Evolutionary conservation across 2,888 invertebrate species (phyloP).

Genomic region (Lamellibrachia satsuma): DNA sequence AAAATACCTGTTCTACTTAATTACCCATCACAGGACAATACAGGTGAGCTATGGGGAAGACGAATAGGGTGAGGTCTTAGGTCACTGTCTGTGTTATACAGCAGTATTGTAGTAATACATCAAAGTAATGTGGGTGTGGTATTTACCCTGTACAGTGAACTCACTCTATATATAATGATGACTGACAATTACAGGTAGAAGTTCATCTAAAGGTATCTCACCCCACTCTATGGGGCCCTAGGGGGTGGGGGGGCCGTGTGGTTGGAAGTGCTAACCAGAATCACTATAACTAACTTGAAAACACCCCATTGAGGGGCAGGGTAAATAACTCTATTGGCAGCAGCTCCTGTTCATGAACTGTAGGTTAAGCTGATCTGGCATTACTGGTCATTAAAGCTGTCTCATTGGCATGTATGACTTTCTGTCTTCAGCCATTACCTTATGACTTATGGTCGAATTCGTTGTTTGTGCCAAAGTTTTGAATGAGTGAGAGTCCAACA

Average conservation of each 20-base stretch:
- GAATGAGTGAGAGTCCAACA: not conserved
- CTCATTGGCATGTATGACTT: not conserved
- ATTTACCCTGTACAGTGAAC: not conserved
- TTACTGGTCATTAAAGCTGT: not conserved
- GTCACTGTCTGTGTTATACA: not conserved
- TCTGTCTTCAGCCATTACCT: not conserved
- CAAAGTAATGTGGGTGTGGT: constrained; percentile 7
- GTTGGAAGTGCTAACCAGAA: not conserved
- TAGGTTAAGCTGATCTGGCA: not conserved
- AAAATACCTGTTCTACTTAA: too few relatives aligned
- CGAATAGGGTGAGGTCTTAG: not conserved
- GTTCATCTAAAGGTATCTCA: not conserved
- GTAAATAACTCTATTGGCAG: not conserved
- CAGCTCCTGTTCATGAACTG: not conserved
- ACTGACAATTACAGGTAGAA: not conserved
- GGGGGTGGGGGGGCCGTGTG: not conserved
- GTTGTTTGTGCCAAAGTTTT: not conserved
- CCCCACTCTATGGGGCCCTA: not conserved
- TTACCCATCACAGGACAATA: not conserved
- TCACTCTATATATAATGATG: not conserved
- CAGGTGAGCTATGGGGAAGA: not conserved
- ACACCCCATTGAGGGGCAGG: not conserved
- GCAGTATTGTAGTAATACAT: not conserved
- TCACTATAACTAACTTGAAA: not conserved
- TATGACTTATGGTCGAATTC: not conserved